These are phyloP conservation scores for Gavia stellata DNA, from an alignment of 2,113 vertebrate genomes.

Conservation along the genomic window DNA sequence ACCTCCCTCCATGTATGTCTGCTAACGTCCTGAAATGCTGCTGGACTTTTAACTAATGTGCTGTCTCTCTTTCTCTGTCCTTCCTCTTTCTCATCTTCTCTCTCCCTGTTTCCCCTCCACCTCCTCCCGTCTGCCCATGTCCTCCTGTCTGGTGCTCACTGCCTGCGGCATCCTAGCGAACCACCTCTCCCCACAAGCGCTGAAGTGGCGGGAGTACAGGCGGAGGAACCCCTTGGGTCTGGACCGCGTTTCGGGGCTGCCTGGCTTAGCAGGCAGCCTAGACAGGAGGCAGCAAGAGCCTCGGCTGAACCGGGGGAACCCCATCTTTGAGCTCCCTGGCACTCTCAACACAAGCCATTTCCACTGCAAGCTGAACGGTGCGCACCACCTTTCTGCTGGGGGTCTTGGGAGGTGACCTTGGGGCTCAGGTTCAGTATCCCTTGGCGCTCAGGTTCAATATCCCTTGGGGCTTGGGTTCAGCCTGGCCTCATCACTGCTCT, in stretches of 20 bases:
- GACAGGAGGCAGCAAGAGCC: constrained; percentile 76
- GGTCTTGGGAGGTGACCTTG: not conserved
- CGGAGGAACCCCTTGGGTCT: constrained; percentile 89
- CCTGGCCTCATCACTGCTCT: not conserved
- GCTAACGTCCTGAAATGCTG: not conserved
- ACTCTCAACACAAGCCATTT: constrained; percentile 65
- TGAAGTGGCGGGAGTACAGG: constrained; percentile 97
- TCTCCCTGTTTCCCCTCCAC: not conserved
- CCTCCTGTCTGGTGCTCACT: not conserved
- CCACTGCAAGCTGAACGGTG: constrained; percentile 81
- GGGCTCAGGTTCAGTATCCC: not conserved
- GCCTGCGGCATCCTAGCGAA: constrained; percentile 75
- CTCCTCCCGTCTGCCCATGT: accelerated
- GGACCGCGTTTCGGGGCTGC: constrained; percentile 69
- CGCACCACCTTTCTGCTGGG: constrained; percentile 34
- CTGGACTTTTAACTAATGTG: not conserved
- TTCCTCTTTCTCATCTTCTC: not conserved
- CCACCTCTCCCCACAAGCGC: constrained; percentile 93
- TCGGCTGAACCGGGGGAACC: constrained; percentile 76
- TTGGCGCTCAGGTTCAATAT: not conserved
- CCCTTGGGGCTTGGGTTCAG: not conserved
- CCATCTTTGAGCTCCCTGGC: constrained; percentile 86
- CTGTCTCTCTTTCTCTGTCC: constrained; percentile 19
- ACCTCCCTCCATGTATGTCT: not conserved
- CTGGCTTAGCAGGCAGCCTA: constrained; percentile 60